Conservation (phyloP, 2,888 invertebrate genomes). For the Tiphia femorata region DNA sequence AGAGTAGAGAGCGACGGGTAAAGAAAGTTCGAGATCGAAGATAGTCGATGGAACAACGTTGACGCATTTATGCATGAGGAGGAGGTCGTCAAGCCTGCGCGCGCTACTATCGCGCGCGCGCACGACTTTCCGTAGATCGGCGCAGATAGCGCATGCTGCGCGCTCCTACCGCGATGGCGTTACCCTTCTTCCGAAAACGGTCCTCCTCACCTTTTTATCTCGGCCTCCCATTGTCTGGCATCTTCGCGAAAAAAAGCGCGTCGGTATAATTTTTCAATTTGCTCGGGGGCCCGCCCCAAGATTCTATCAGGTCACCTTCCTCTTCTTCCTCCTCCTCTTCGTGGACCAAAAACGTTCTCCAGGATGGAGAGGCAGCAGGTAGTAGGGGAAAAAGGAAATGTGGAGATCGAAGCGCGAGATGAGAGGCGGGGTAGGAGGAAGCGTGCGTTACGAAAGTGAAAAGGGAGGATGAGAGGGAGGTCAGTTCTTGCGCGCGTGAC, state of each 20-base stretch:
- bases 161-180: conserved; percentile 37
- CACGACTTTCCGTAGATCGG: conserved; percentile 43
- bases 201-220: conserved; percentile 51
- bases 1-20: conserved; percentile 14
- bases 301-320: conserved; percentile 49
- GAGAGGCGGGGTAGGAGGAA: background rate
- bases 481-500: conserved; percentile 46
- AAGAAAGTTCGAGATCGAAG: conserved; percentile 30
- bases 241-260: conserved; percentile 50
- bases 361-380: too few species aligned
- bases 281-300: conserved; percentile 44
- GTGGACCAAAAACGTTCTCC: too few species aligned
- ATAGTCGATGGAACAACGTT: conserved; percentile 40
- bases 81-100: conserved; percentile 36
- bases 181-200: conserved; percentile 53
- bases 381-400: background rate
- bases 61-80: conserved; percentile 52
- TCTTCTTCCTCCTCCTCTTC: too few species aligned
- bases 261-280: conserved; percentile 57
- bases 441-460: background rate
- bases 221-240: conserved; percentile 45
- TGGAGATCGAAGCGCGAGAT: conserved; percentile 5
- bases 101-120: too few species aligned
- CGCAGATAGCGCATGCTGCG: conserved; percentile 31
- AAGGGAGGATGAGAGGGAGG: conserved; percentile 12